Evolutionary conservation across 2,113 vertebrate species (phyloP).

Genomic region (Cyprinodon brontotheroides): DNA sequence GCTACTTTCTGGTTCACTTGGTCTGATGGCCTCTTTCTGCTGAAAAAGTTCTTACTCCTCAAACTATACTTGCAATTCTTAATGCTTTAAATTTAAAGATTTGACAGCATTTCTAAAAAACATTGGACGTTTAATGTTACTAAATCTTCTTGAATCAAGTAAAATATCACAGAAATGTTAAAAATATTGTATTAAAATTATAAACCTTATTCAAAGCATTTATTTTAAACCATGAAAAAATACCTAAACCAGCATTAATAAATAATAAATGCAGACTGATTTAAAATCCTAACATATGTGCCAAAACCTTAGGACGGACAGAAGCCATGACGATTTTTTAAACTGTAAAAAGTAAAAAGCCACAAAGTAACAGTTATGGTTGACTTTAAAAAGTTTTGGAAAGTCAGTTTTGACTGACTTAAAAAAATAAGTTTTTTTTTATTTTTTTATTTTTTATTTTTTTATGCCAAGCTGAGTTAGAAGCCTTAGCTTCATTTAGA

Average conservation of each 20-base stretch:
- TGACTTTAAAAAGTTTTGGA: no score
- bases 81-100: not conserved
- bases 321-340: not conserved
- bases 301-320: not conserved
- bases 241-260: not conserved
- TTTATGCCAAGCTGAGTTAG: not conserved
- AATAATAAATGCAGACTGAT: not conserved
- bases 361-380: not conserved
- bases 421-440: no score
- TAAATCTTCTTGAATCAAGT: not conserved
- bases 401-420: no score
- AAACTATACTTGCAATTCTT: rapidly evolving
- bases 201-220: not conserved
- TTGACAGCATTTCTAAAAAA: not conserved
- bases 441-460: no score
- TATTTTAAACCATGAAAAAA: not conserved
- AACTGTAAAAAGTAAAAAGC: not conserved
- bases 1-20: not conserved
- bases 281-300: not conserved
- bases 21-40: not conserved
- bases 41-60: not conserved
- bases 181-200: not conserved
- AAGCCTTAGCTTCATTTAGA: no score
- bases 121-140: not conserved
- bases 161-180: not conserved